Conservation (phyloP, 2,113 vertebrate genomes). For the Prunella fulvescens region DNA sequence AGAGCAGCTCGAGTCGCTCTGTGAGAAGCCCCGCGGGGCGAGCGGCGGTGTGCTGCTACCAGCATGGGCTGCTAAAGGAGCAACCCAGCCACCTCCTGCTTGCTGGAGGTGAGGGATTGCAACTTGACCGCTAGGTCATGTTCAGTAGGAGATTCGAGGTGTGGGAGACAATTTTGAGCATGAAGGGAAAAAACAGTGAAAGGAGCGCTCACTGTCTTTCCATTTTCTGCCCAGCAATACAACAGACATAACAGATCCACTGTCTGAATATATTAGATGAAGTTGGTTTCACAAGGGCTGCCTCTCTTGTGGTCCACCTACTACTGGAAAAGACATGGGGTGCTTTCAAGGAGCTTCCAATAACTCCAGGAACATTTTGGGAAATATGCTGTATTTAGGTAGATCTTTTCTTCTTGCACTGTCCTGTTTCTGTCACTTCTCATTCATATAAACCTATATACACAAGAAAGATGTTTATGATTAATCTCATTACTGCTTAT, state of each 20-base stretch:
- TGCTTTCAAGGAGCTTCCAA: neutral
- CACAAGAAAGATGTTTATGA: neutral
- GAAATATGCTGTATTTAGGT: neutral
- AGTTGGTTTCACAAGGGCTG: neutral
- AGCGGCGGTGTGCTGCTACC: neutral
- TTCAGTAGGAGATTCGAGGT: neutral
- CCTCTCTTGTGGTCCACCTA: neutral
- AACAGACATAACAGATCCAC: neutral
- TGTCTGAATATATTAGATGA: neutral
- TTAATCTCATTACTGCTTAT: neutral
- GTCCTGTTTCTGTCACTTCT: neutral
- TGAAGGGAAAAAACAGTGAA: neutral
- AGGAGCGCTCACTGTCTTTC: neutral
- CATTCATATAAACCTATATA: neutral
- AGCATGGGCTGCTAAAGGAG: slow-evolving; percentile 4
- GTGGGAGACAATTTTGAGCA: neutral
- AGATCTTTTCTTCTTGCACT: neutral
- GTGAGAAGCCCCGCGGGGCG: accelerated
- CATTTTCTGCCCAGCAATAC: neutral
- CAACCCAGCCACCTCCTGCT: neutral
- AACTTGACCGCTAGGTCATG: neutral
- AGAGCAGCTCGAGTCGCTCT: neutral
- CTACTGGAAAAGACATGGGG: neutral
- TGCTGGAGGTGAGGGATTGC: neutral
- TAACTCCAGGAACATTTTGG: neutral